Conservation (phyloP, 2,888 invertebrate genomes). For the Teinopalpus imperialis region DNA sequence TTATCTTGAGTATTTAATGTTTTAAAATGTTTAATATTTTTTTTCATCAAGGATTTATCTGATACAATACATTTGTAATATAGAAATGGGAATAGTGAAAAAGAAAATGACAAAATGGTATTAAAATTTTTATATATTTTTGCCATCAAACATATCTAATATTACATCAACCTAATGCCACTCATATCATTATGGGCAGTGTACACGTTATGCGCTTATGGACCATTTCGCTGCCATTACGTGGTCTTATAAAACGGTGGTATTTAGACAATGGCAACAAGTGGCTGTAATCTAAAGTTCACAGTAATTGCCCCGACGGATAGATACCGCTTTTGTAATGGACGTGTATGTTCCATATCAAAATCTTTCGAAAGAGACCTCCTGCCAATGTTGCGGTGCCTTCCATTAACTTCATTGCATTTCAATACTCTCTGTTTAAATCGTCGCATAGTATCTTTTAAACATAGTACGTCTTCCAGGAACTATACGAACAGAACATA, state of each 20-base stretch:
- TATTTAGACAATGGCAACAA: constrained; percentile 54
- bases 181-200: constrained; percentile 42
- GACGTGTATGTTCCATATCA: constrained; percentile 30
- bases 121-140: too few species aligned
- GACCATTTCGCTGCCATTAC: constrained; percentile 44
- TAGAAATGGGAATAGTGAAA: too few species aligned
- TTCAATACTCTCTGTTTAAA: too few species aligned
- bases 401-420: too few species aligned
- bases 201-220: constrained; percentile 43
- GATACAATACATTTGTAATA: too few species aligned
- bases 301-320: constrained; percentile 34
- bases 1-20: too few species aligned
- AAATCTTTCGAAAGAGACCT: background rate
- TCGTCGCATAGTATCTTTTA: too few species aligned
- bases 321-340: constrained; percentile 32
- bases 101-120: too few species aligned
- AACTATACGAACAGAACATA: too few species aligned
- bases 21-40: too few species aligned
- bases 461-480: too few species aligned
- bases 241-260: constrained; percentile 41
- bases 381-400: background rate
- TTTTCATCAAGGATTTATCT: too few species aligned
- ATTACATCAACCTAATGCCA: constrained; percentile 25
- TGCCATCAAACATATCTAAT: constrained; percentile 23
- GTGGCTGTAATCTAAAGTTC: constrained; percentile 37